Conservation (phyloP, 2,888 invertebrate species). For the Andrena haemorrhoa region DNA sequence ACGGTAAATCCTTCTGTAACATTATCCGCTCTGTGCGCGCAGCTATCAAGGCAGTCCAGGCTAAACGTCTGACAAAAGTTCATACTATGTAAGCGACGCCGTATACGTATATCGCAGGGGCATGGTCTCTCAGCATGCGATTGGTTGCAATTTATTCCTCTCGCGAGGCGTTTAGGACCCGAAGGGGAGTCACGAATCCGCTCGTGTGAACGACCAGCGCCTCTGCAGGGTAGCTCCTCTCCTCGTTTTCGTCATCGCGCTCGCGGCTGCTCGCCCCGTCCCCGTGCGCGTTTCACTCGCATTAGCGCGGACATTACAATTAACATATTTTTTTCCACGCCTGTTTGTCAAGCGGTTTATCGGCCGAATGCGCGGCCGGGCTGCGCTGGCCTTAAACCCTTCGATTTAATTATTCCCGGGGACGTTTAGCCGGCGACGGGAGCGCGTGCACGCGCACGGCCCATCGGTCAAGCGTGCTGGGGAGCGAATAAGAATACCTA, state of each 20-base stretch:
- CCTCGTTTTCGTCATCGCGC: slow-evolving; percentile 13
- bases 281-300: slow-evolving; percentile 44
- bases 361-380: slow-evolving; percentile 71
- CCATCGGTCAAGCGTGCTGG: slow-evolving; percentile 56
- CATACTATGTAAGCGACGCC: slow-evolving; percentile 49
- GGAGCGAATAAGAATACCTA: neutral
- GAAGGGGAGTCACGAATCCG: slow-evolving; percentile 64
- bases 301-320: slow-evolving; percentile 73
- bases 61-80: slow-evolving; percentile 50
- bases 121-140: slow-evolving; percentile 67
- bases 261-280: neutral
- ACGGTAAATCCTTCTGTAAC: slow-evolving; percentile 30
- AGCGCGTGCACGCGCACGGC: slow-evolving; percentile 38
- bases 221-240: slow-evolving; percentile 66
- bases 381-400: slow-evolving; percentile 67
- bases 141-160: slow-evolving; percentile 63
- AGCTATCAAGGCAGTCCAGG: slow-evolving; percentile 19
- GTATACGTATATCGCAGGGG: slow-evolving; percentile 46
- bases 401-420: slow-evolving; percentile 72
- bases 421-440: slow-evolving; percentile 51
- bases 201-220: slow-evolving; percentile 65
- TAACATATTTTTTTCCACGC: slow-evolving; percentile 64
- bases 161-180: slow-evolving; percentile 65
- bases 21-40: slow-evolving; percentile 28
- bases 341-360: slow-evolving; percentile 71